Evolutionary conservation across 2,888 invertebrate genomes (phyloP).

Genomic region (Epinotia demarniana): DNA sequence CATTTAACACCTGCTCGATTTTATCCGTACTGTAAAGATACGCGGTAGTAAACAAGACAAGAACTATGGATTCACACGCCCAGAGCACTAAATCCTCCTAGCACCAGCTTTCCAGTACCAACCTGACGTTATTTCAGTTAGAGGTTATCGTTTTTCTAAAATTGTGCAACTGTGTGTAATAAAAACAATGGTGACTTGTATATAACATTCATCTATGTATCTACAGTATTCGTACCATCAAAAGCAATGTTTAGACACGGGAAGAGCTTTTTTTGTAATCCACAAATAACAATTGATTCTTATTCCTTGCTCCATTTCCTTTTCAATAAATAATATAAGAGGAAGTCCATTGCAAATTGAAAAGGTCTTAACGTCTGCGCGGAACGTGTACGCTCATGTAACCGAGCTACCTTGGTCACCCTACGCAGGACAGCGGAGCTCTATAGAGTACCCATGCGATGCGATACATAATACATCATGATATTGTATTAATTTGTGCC

Average conservation of each 20-base stretch:
- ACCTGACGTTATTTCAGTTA: not conserved
- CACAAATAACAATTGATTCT: not conserved
- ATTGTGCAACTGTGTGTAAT: not conserved
- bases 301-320: constrained; percentile 3
- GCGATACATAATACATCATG: constrained; percentile 59
- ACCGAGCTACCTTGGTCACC: constrained; percentile 54
- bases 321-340: constrained; percentile 29
- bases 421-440: constrained; percentile 50
- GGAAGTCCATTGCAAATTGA: not conserved
- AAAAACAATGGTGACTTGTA: too few relatives aligned
- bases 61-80: not conserved
- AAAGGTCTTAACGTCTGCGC: constrained; percentile 13
- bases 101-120: not conserved
- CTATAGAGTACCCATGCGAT: constrained; percentile 51
- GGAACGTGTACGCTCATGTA: not conserved
- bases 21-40: not conserved
- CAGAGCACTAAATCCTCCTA: not conserved
- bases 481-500: constrained; percentile 55
- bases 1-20: not conserved
- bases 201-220: not conserved
- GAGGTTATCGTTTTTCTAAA: not conserved
- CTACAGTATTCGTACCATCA: not conserved
- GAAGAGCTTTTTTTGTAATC: not conserved
- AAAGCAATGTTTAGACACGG: not conserved
- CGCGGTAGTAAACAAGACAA: not conserved